These are phyloP conservation scores for Tricholaema leucomelas DNA, from an alignment of 2,113 vertebrate genomes.

Conservation along the genomic window DNA sequence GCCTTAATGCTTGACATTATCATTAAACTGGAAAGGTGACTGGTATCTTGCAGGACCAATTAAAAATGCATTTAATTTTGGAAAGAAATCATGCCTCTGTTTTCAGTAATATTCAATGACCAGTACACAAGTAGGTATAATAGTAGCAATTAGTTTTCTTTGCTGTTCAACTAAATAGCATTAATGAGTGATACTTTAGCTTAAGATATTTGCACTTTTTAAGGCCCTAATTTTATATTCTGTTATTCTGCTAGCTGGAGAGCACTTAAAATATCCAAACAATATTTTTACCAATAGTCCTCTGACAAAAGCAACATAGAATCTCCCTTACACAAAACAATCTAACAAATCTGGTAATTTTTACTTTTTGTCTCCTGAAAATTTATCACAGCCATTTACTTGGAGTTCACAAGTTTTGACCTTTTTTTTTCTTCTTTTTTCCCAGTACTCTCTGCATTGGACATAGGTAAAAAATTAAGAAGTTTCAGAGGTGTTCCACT, in stretches of 20 bases:
- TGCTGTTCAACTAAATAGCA: neutral
- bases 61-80: neutral
- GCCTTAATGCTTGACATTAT: too few species aligned
- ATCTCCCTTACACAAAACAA: neutral
- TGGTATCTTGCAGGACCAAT: neutral
- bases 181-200: neutral
- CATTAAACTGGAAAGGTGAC: neutral
- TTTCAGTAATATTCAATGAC: neutral
- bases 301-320: rapidly evolving
- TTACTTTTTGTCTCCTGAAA: neutral
- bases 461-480: neutral
- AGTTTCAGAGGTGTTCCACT: neutral
- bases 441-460: neutral
- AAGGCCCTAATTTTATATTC: neutral
- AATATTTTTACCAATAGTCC: neutral
- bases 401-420: neutral
- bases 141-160: neutral
- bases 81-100: neutral
- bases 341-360: neutral
- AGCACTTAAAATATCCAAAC: neutral
- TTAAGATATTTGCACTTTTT: neutral
- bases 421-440: neutral
- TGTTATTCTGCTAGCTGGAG: neutral
- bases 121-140: neutral
- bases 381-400: neutral